Conservation (phyloP, 1,140 invertebrate species). For the Drosophila ananassae region DNA sequence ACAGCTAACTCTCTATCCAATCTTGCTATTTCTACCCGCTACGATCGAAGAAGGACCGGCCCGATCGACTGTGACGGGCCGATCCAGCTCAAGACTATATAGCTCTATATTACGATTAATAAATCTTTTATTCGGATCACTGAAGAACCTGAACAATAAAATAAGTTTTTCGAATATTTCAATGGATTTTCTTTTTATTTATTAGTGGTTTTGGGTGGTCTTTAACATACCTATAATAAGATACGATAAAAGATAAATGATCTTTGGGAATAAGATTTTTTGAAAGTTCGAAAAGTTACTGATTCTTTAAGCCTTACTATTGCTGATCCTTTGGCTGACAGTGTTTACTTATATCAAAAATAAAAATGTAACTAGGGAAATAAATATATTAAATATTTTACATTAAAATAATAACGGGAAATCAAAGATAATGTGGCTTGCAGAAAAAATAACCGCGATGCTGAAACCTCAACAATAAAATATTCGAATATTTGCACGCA, state of each 20-base stretch:
- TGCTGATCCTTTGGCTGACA: no score
- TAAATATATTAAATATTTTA: not conserved
- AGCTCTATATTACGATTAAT: constrained; percentile 72
- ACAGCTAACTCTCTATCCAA: constrained; percentile 58
- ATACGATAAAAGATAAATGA: no score
- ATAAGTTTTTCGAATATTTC: constrained; percentile 72
- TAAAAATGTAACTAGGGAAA: not conserved
- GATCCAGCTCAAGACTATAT: constrained; percentile 69
- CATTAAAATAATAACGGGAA: not conserved
- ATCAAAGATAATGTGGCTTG: constrained; percentile 3
- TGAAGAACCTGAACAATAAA: constrained; percentile 72
- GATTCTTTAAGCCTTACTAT: no score
- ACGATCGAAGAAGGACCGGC: constrained; percentile 30
- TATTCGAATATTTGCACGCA: constrained; percentile 53
- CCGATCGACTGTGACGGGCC: constrained; percentile 35
- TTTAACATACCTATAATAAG: no score
- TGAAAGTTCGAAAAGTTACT: no score
- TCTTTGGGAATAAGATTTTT: no score
- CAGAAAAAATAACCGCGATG: constrained; percentile 1
- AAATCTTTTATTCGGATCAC: constrained; percentile 70
- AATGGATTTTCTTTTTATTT: constrained; percentile 8
- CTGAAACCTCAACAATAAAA: constrained; percentile 63
- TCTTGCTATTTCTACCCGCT: constrained; percentile 53
- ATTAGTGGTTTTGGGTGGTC: not conserved
- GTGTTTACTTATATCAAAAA: no score